Evolutionary conservation across 2,888 invertebrate genomes (phyloP).

Genomic region (Lysandra bellargus): DNA sequence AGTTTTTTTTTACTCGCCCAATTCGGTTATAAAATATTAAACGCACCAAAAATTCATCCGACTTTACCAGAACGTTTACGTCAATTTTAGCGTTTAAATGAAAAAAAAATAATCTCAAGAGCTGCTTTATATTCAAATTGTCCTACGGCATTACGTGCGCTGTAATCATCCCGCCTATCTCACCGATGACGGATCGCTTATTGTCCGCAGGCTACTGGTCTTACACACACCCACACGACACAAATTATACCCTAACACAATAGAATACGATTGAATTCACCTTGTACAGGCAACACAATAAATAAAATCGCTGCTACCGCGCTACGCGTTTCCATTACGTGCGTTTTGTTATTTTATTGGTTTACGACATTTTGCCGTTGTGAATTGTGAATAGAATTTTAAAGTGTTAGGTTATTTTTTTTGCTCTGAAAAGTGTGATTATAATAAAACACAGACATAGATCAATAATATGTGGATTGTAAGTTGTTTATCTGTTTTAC

Average conservation of each 20-base stretch:
- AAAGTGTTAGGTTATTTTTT: neutral
- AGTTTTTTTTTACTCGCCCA: too few relatives aligned
- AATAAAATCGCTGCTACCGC: constrained; percentile 21
- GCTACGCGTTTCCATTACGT: constrained; percentile 35
- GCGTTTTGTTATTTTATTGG: constrained; percentile 5
- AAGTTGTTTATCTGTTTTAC: too few relatives aligned
- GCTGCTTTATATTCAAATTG: constrained; percentile 56
- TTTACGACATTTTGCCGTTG: constrained; percentile 5
- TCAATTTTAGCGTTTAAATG: neutral
- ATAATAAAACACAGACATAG: too few relatives aligned
- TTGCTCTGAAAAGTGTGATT: neutral
- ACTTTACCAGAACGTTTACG: neutral
- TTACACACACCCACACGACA: constrained; percentile 49
- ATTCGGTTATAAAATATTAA: too few relatives aligned
- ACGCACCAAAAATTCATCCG: neutral
- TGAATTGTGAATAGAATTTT: constrained; percentile 24
- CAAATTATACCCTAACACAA: constrained; percentile 41
- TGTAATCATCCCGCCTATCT: constrained; percentile 71
- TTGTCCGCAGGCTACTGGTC: constrained; percentile 75
- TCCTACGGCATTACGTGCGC: constrained; percentile 58
- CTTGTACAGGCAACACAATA: constrained; percentile 5
- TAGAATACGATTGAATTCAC: constrained; percentile 14
- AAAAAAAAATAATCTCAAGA: constrained; percentile 36
- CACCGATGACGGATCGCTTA: constrained; percentile 74
- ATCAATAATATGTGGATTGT: too few relatives aligned